phyloP scores from a whole-genome alignment of 2,888 invertebrate species.

The Toxonevra muliebris region DNA sequence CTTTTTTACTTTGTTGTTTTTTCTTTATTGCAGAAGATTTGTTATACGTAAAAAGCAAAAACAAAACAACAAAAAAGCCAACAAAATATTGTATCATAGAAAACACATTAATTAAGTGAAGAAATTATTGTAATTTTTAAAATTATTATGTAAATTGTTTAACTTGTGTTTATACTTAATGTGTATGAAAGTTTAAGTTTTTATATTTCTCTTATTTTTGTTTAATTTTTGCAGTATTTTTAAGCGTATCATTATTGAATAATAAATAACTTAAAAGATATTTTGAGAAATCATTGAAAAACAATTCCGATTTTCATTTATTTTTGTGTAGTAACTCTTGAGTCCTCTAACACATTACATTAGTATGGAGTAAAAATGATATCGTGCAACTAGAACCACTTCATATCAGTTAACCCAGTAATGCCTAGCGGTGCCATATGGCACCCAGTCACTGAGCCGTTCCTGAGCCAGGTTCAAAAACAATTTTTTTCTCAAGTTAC shows the following conservation, averaged over 20 bases:
- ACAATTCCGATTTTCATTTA: not conserved
- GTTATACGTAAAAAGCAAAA: not conserved
- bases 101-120: too few species aligned
- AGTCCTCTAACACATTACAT: too few species aligned
- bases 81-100: not conserved
- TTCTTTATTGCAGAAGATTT: not conserved
- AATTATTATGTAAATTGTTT: not conserved
- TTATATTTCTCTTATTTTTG: not conserved
- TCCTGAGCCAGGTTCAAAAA: too few species aligned
- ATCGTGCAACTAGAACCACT: too few species aligned
- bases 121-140: too few species aligned
- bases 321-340: too few species aligned
- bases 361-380: too few species aligned
- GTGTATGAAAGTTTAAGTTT: too few species aligned
- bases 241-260: slow-evolving; percentile 28
- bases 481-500: too few species aligned
- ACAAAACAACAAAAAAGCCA: not conserved
- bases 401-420: too few species aligned
- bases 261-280: not conserved
- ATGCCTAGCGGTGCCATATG: too few species aligned
- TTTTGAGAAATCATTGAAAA: not conserved
- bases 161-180: not conserved
- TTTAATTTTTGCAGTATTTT: slow-evolving; percentile 7
- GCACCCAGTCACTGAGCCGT: too few species aligned
- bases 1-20: not conserved